Base-by-base conservation (phyloP, 2,113 vertebrate species). In the Fulica atra region DNA sequence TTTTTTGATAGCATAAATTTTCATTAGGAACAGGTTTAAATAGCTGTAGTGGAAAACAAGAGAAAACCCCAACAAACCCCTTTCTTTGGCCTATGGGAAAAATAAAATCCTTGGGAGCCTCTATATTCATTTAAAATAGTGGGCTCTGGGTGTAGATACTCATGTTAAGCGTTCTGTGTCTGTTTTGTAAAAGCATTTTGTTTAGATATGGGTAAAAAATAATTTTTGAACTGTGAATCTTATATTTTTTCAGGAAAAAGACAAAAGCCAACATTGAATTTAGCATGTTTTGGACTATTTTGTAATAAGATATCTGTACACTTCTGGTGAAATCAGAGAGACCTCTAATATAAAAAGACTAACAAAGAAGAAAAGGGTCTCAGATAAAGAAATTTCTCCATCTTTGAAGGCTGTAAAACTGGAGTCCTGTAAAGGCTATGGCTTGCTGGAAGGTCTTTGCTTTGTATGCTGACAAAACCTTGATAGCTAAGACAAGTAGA, bases 61-160 rank as follows among this genome's bases (percentile, higher is more conserved):
- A 0, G 11, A 44, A 56, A 79, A 8, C 1, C 0, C 8, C 33
- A 6, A 17, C 28, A 70, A 56, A 6, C 4, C 1, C 2, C 2
- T 77, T 81, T 68, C 12, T 69, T 25, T 78, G 54, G 16, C 20
- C 25, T 78, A 23, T 24, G 11, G 35, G 38, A 54, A 78, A 77
- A 81, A 18, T 16, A 48, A 64, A 81, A 64, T 51, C 44, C 14
- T 70, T 24, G 16, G 44, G 16, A 88, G 3, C 16, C 28, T 81
- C 44, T 60, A 54, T 10, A n/a, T 8, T 4, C 69, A 9, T 73
- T 92, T 46, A 35, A 8, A 56, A 4, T 8, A 60, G 31, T 15
- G 24, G 16, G 3, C 11, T 85, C 91, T 78, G 24, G 25, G 36
- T 65, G 8, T 54, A 61, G 68, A 54, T 53, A 48, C 6, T 15